Evolutionary conservation across 1,140 invertebrate genomes (phyloP).

Genomic region (Halesus radiatus): DNA sequence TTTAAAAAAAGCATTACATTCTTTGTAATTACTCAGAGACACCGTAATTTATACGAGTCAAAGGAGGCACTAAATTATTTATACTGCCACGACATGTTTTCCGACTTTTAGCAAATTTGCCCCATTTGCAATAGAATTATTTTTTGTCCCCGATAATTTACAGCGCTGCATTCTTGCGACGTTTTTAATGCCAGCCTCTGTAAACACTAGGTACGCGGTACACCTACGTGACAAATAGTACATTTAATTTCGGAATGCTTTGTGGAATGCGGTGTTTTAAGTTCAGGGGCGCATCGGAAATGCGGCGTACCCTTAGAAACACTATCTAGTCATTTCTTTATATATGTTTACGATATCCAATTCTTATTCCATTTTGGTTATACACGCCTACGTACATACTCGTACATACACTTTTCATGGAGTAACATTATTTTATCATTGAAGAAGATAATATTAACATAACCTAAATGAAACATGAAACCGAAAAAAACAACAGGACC

Average conservation of each 20-base stretch:
- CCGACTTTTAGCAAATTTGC: constrained; percentile 3
- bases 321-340: too few species aligned
- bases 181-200: not conserved
- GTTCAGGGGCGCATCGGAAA: too few species aligned
- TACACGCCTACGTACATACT: too few species aligned
- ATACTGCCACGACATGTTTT: constrained; percentile 16
- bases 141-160: constrained; percentile 12
- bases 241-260: constrained; percentile 29
- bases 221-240: constrained; percentile 22
- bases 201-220: not conserved
- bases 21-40: constrained; percentile 29
- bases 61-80: constrained; percentile 22
- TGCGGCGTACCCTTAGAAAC: too few species aligned
- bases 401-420: too few species aligned
- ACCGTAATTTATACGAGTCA: constrained; percentile 20
- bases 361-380: too few species aligned
- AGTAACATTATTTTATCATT: too few species aligned
- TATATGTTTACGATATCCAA: too few species aligned
- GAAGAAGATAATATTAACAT: too few species aligned
- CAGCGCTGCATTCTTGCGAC: constrained; percentile 17
- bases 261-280: too few species aligned
- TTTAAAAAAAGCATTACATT: not conserved
- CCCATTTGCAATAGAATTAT: not conserved
- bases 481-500: too few species aligned
- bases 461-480: too few species aligned